phyloP scores from a whole-genome alignment of 2,113 vertebrate genomes.

The Eira barbara region DNA sequence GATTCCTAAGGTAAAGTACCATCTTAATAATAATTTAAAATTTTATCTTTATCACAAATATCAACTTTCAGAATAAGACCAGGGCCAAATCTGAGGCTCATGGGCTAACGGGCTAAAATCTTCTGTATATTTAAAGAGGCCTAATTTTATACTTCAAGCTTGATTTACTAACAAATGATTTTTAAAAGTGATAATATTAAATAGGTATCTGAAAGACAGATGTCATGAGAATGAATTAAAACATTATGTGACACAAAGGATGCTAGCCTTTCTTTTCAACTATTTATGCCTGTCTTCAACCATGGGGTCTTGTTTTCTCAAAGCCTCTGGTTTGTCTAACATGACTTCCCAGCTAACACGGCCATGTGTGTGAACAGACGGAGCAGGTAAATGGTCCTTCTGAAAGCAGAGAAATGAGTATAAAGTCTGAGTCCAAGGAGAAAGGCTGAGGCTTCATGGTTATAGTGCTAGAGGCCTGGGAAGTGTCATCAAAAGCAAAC shows the following conservation, averaged over 20 bases:
- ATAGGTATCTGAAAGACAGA: neutral
- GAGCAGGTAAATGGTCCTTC: neutral
- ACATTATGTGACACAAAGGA: neutral
- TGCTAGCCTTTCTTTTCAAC: neutral
- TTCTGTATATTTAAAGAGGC: neutral
- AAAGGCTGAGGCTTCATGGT: neutral
- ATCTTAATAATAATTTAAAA: neutral
- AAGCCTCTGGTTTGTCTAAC: neutral
- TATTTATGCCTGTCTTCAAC: neutral
- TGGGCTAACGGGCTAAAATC: neutral
- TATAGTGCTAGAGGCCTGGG: neutral
- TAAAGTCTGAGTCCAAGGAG: neutral
- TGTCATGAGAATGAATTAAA: neutral
- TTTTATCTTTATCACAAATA: neutral
- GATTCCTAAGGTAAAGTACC: neutral
- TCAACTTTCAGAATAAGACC: neutral
- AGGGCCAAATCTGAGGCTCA: neutral
- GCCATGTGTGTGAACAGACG: neutral
- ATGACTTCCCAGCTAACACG: neutral
- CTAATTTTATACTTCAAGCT: neutral
- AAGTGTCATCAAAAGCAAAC: neutral
- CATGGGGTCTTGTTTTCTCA: neutral
- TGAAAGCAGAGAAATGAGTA: neutral
- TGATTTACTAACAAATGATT: neutral
- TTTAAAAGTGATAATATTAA: neutral